These are phyloP conservation scores for Mus caroli DNA, from an alignment of 2,797 vertebrate species.

Conservation along the genomic window DNA sequence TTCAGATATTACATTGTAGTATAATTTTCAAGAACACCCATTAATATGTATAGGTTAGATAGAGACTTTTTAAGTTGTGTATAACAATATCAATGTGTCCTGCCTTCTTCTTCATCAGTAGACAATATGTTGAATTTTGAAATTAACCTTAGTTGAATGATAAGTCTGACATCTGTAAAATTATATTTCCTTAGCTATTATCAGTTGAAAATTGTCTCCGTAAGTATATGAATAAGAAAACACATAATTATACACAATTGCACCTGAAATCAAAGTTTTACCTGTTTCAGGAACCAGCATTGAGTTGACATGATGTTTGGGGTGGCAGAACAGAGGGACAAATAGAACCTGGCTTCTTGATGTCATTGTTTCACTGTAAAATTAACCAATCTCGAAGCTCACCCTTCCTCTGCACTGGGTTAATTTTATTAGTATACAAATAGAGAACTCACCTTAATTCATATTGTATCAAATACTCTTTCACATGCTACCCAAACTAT, in stretches of 20 bases:
- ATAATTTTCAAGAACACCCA: background rate
- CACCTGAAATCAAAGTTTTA: background rate
- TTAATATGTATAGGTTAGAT: background rate
- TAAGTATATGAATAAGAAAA: background rate
- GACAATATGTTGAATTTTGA: background rate
- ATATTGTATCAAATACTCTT: background rate
- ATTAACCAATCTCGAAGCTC: background rate
- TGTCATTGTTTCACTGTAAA: background rate
- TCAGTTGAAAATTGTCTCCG: constrained; percentile 9
- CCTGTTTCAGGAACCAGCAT: background rate
- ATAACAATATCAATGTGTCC: background rate
- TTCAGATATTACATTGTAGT: background rate
- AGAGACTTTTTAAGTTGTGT: background rate
- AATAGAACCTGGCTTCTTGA: background rate
- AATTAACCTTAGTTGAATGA: constrained; percentile 18
- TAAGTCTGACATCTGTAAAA: background rate
- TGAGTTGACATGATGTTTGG: background rate
- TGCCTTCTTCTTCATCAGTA: background rate
- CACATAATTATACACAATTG: background rate
- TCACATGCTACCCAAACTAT: constrained; percentile 21
- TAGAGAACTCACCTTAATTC: constrained; percentile 8
- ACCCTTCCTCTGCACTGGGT: background rate
- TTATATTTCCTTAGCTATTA: constrained; percentile 13
- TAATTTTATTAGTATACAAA: constrained; percentile 31
- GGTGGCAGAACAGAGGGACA: background rate